Conservation (phyloP, 2,797 vertebrate species). For the Liparis tanakae region DNA sequence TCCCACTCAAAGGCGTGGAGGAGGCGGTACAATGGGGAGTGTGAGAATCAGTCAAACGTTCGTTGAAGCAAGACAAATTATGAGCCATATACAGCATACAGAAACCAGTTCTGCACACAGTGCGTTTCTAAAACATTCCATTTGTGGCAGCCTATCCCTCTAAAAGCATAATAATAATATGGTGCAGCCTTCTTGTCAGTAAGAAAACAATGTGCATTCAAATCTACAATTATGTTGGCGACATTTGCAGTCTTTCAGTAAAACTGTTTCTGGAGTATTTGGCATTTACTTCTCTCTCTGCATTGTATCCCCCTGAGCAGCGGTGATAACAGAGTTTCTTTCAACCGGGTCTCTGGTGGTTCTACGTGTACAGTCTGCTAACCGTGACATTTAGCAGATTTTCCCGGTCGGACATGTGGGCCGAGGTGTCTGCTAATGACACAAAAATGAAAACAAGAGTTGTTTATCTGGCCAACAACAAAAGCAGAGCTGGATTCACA, state of each 20-base stretch:
- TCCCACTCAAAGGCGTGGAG: slow-evolving; percentile 57
- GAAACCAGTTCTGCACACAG: not conserved
- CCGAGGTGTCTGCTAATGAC: slow-evolving; percentile 43
- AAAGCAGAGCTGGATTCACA: slow-evolving; percentile 57
- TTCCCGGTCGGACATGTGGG: slow-evolving; percentile 44
- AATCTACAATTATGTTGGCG: not conserved
- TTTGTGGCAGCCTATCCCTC: not conserved
- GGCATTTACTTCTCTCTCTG: slow-evolving; percentile 16
- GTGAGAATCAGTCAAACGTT: slow-evolving; percentile 41
- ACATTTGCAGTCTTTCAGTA: not conserved
- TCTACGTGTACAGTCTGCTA: slow-evolving; percentile 21
- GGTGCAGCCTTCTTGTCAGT: slow-evolving; percentile 1
- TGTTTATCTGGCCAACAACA: slow-evolving; percentile 66
- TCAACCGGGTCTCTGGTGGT: slow-evolving; percentile 34
- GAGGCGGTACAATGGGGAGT: slow-evolving; percentile 48
- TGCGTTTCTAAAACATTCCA: not conserved
- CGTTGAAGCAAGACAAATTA: slow-evolving; percentile 15
- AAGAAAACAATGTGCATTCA: not conserved
- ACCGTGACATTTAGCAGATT: slow-evolving; percentile 71
- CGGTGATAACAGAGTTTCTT: slow-evolving; percentile 25
- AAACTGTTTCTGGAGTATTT: not conserved
- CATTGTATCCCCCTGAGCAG: slow-evolving; percentile 20
- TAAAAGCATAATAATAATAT: not conserved
- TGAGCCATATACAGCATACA: not conserved
- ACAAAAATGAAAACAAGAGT: slow-evolving; percentile 45